Evolutionary conservation across 2,888 invertebrate species (phyloP).

Genomic region (Podotricha telesiphe): DNA sequence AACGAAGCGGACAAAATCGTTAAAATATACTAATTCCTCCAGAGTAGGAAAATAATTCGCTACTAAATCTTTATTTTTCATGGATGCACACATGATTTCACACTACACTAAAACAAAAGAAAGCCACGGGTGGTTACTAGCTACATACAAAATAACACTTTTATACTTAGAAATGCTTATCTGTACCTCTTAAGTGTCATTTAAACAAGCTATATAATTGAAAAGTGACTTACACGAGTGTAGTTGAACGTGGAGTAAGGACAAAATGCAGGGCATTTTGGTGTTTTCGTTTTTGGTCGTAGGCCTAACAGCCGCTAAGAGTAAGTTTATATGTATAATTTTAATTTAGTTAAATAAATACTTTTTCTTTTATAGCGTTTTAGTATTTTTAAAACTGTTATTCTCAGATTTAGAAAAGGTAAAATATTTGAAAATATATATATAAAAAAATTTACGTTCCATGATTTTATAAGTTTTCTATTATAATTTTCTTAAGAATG

Average conservation of each 20-base stretch:
- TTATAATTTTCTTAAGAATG: no score
- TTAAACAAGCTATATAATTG: conserved; percentile 11
- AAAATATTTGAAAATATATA: no score
- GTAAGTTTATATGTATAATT: neutral
- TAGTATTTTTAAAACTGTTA: no score
- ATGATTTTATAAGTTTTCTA: no score
- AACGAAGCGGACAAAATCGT: no score
- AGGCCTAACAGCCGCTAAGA: neutral
- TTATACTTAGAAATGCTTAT: neutral
- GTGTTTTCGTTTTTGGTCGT: neutral
- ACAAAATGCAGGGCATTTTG: conserved; percentile 4
- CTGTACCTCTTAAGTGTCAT: neutral
- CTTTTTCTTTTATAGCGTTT: no score
- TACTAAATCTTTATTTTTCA: no score
- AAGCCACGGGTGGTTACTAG: neutral
- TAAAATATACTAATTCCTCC: no score
- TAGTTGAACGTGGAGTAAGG: neutral
- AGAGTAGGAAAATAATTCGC: no score
- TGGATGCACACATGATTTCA: no score
- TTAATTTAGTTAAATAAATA: neutral
- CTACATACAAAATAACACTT: neutral
- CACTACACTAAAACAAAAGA: neutral
- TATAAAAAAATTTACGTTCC: no score
- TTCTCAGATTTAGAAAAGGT: no score
- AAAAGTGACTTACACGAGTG: neutral